Evolutionary conservation across 2,797 vertebrate genomes (phyloP).

Genomic region (Silurus aristotelis): DNA sequence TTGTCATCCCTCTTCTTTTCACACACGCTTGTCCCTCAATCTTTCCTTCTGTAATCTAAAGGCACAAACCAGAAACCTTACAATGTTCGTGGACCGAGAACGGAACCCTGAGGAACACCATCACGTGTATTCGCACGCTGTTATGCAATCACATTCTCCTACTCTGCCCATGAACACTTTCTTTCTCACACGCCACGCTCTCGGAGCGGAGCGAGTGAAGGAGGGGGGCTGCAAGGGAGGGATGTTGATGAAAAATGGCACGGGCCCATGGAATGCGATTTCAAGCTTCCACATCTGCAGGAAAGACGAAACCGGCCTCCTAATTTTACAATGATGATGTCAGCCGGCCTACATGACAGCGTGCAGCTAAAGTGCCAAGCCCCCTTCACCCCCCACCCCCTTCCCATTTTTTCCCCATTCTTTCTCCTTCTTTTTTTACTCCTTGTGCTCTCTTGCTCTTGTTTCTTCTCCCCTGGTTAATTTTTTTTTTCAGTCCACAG

Average conservation of each 20-base stretch:
- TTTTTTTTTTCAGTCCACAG: constrained; percentile 65
- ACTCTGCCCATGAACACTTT: constrained; percentile 16
- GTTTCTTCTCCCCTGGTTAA: constrained; percentile 31
- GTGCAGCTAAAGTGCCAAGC: constrained; percentile 77
- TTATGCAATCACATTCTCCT: constrained; percentile 12
- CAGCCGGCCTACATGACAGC: constrained; percentile 86
- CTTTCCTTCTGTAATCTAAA: not conserved
- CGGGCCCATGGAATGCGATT: constrained; percentile 89
- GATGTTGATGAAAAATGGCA: constrained; percentile 94
- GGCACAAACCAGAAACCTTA: not conserved
- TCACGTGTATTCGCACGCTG: not conserved
- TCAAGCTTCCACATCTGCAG: constrained; percentile 94
- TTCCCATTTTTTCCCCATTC: constrained; percentile 44
- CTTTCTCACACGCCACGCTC: constrained; percentile 26
- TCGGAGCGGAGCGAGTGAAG: constrained; percentile 54
- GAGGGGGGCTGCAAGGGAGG: constrained; percentile 73
- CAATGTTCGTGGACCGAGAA: not conserved
- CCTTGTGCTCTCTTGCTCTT: not conserved
- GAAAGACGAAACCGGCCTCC: constrained; percentile 86
- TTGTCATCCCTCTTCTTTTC: not conserved
- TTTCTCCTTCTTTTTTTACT: constrained; percentile 57
- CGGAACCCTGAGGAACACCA: constrained; percentile 7
- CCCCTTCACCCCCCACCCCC: constrained; percentile 56
- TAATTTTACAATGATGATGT: constrained; percentile 96
- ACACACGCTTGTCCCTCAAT: too few relatives aligned